phyloP scores from a whole-genome alignment of 2,797 vertebrate species.

The Rhynchonycteris naso region DNA sequence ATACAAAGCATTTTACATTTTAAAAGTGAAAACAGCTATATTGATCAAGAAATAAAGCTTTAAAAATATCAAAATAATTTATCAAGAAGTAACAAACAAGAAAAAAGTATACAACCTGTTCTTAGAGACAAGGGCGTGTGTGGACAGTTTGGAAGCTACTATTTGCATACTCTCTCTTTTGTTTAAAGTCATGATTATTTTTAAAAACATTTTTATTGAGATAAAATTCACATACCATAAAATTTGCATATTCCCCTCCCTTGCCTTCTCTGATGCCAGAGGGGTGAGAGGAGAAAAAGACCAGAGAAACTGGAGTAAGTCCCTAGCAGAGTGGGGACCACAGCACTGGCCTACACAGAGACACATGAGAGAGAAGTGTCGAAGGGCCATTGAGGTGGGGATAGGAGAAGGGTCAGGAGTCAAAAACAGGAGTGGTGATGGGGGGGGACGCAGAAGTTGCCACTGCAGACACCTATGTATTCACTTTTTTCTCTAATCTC shows the following conservation, averaged over 20 bases:
- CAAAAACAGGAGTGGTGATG: not conserved
- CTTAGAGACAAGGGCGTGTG: not conserved
- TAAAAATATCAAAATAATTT: not conserved
- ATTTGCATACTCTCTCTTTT: constrained; percentile 7
- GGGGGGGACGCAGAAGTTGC: too few relatives aligned
- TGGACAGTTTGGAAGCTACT: not conserved
- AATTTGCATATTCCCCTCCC: not conserved
- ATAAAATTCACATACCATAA: not conserved
- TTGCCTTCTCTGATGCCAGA: not conserved
- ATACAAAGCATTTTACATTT: not conserved
- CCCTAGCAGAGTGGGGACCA: not conserved
- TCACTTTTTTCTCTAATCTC: not conserved
- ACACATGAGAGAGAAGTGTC: not conserved
- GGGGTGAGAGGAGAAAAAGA: not conserved
- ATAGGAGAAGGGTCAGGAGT: too few relatives aligned
- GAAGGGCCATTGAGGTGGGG: not conserved
- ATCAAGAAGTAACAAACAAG: not conserved
- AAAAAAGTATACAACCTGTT: not conserved
- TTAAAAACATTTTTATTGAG: not conserved
- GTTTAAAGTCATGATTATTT: not conserved
- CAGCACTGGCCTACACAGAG: not conserved
- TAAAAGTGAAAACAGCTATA: not conserved
- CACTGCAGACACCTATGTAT: not conserved
- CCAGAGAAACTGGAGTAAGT: not conserved
- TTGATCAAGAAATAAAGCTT: constrained; percentile 30